phyloP scores from a whole-genome alignment of 2,113 vertebrate genomes.

The Aramus guarauna region DNA sequence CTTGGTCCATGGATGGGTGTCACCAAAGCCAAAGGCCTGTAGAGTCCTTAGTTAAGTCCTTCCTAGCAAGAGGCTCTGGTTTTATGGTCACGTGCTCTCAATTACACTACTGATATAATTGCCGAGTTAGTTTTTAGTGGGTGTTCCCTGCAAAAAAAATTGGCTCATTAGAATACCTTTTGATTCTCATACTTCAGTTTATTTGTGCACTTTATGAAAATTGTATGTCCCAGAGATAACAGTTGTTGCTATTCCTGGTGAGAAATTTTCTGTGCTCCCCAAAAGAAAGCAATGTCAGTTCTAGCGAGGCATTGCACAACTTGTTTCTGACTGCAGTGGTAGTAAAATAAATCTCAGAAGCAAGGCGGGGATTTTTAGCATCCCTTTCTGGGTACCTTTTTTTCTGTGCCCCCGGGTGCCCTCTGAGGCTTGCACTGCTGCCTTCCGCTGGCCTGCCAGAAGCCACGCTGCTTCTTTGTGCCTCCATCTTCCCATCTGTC shows the following conservation, averaged over 20 bases:
- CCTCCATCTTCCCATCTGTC: neutral
- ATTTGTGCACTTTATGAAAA: neutral
- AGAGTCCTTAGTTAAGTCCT: neutral
- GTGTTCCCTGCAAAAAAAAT: neutral
- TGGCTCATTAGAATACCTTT: neutral
- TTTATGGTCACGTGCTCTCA: neutral
- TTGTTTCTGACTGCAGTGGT: neutral
- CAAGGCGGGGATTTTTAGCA: neutral
- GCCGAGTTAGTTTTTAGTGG: neutral
- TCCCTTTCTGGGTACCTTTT: neutral
- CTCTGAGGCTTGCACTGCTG: neutral
- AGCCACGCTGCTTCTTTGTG: neutral
- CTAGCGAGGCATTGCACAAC: rapidly evolving
- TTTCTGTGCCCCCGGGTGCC: neutral
- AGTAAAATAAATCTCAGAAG: neutral
- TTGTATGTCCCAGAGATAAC: neutral
- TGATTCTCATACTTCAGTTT: neutral
- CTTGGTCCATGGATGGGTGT: neutral
- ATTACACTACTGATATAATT: neutral
- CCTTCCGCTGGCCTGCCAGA: neutral
- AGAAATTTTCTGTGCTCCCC: neutral
- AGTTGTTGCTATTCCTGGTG: neutral
- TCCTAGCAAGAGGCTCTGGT: neutral
- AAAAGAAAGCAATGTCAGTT: neutral
- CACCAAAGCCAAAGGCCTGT: neutral